phyloP scores from a whole-genome alignment of 2,113 vertebrate genomes.

The Eurystomus gularis region DNA sequence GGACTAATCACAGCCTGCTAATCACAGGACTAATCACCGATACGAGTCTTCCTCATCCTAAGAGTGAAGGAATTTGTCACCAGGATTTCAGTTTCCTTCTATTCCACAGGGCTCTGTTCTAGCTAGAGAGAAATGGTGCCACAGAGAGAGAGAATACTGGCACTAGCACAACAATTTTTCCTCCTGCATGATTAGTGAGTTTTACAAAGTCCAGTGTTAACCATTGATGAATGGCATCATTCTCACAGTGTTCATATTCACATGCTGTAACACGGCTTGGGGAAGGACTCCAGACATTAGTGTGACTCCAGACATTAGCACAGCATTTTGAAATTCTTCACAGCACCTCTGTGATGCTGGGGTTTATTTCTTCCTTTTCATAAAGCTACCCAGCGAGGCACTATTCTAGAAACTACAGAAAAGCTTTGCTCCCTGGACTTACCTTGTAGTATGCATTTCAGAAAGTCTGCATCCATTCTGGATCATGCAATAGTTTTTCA shows the following conservation, averaged over 20 bases:
- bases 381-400: neutral
- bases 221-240: neutral
- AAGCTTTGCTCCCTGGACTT: neutral
- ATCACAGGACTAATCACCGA: neutral
- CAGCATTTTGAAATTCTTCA: neutral
- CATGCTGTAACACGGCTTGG: neutral
- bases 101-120: neutral
- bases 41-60: neutral
- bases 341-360: neutral
- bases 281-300: neutral
- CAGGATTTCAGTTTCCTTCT: neutral
- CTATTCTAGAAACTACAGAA: neutral
- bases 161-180: neutral
- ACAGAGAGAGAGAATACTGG: neutral
- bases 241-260: neutral
- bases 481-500: neutral
- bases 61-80: neutral
- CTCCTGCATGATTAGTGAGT: neutral
- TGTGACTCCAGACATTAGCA: neutral
- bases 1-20: neutral
- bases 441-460: rapidly evolving
- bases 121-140: neutral
- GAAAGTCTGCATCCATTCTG: neutral
- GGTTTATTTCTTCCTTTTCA: neutral
- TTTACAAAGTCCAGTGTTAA: neutral